Base-by-base conservation (phyloP, 23 tunicate species). In the Styela clava region DNA sequence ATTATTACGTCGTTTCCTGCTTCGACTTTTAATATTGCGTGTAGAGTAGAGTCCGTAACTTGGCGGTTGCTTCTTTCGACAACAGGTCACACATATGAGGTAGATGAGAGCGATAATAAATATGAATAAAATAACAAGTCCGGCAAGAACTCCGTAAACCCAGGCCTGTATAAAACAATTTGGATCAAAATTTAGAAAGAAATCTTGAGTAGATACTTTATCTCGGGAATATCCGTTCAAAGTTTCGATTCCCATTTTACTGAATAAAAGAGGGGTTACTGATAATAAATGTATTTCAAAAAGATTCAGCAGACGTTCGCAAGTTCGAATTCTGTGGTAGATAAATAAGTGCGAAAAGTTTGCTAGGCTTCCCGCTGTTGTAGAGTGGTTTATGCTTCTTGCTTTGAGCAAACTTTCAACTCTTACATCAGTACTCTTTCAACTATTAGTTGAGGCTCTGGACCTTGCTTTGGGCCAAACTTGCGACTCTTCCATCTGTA, bases 101-200 rank as follows among this genome's bases (percentile, higher is more conserved):
- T 92, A 92, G 56, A 61, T 62, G 74, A 79, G 22, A 22, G 92
- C 97, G 68, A 92, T 72, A 16, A 87, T 68, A 64, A 92, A 87
- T 2, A 87, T 73, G 51, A 92, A 79, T 5, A 92, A 52, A 7
- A 92, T 74, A 7, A 80, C 76, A 25, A 87, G 35, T 24, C 92
- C 97, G 1, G 97, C 97, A 28, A 92, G 79, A 25, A 88, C 97
- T 30, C 88, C 97, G 68, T 87, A 92, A 34, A 90, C 97, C 97
- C 97, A 92, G 2, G 73, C 80, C 97, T 91, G 78, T 16, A 52
- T 44, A 63, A 19, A 33, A 18, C 74, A 69, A 27, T 69, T n/a
- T n/a, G n/a, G n/a, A n/a, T 61, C 64, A 61, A 61, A 69, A 28
- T 23, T 0, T 1, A 0, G 24, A 56, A n/a, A n/a, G n/a, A n/a